Conservation (phyloP, 2,797 vertebrate species). For the Pantherophis alleghaniensis region DNA sequence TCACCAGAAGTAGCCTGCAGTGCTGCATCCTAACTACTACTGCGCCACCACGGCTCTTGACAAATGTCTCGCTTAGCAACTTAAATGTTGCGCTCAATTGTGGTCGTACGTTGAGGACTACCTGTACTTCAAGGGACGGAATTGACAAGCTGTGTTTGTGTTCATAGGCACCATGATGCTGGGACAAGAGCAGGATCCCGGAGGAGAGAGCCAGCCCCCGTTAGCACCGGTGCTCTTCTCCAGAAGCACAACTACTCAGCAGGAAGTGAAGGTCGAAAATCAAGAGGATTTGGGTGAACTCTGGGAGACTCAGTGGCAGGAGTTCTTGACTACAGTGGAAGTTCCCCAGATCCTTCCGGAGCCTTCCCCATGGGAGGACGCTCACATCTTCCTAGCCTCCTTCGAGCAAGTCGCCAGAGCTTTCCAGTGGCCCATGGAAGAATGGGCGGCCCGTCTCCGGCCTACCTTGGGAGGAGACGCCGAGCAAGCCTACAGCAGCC, state of each 20-base stretch:
- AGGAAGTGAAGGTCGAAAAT: neutral
- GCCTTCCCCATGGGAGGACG: neutral
- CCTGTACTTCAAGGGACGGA: no score
- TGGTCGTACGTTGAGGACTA: no score
- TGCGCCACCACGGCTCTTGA: no score
- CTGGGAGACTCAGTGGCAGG: constrained; percentile 19
- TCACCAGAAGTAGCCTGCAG: no score
- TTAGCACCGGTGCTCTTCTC: neutral
- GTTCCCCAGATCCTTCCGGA: neutral
- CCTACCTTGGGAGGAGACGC: neutral
- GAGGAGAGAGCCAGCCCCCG: neutral
- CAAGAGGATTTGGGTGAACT: neutral
- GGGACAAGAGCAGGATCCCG: neutral
- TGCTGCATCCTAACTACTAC: no score
- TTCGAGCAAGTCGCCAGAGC: constrained; percentile 28
- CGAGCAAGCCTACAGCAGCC: neutral
- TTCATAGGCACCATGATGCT: neutral
- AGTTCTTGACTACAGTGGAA: neutral
- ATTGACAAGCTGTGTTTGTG: neutral
- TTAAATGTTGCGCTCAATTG: no score
- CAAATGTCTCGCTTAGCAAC: no score
- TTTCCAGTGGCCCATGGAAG: constrained; percentile 20
- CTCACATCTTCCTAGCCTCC: constrained; percentile 6
- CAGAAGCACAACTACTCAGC: neutral
- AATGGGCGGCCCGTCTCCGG: constrained; percentile 1